These are phyloP conservation scores for Lydus trimaculatus DNA, from an alignment of 2,888 invertebrate species.

Conservation along the genomic window DNA sequence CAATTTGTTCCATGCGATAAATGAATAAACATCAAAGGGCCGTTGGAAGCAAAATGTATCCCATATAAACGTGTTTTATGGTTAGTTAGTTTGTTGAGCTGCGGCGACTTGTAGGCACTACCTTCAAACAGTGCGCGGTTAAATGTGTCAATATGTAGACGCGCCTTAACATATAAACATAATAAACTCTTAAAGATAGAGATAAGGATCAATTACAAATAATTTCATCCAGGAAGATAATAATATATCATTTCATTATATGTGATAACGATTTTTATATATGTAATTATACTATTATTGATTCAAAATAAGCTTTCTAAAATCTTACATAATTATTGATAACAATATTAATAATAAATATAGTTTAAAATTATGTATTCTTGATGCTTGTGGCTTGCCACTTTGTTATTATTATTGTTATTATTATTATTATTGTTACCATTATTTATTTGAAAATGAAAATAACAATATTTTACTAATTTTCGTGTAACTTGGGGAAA, in stretches of 20 bases:
- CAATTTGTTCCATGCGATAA: too few relatives aligned
- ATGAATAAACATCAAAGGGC: too few relatives aligned
- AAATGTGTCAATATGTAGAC: too few relatives aligned
- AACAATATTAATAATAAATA: background rate
- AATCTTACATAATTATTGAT: background rate
- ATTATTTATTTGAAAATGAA: background rate
- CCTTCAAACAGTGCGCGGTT: too few relatives aligned
- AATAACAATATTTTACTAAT: background rate
- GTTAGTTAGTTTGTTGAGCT: too few relatives aligned
- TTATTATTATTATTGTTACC: background rate
- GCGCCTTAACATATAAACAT: too few relatives aligned
- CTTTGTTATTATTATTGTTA: background rate
- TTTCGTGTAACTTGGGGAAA: background rate
- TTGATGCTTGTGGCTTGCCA: background rate
- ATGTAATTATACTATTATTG: too few relatives aligned
- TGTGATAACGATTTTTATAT: background rate
- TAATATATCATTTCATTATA: background rate
- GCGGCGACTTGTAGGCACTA: too few relatives aligned
- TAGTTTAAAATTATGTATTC: background rate
- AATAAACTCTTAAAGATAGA: too few relatives aligned
- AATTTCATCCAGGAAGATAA: background rate
- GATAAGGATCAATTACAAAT: too few relatives aligned
- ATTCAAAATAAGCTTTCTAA: background rate
- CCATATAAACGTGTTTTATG: too few relatives aligned
- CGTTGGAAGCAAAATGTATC: too few relatives aligned